A percentile compares a stretch with the other conserved stretches of the same genome.
These are phyloP conservation scores for Gymnopithys bicolor DNA, from an alignment of 2,797 vertebrate species.

Conservation along the genomic window DNA sequence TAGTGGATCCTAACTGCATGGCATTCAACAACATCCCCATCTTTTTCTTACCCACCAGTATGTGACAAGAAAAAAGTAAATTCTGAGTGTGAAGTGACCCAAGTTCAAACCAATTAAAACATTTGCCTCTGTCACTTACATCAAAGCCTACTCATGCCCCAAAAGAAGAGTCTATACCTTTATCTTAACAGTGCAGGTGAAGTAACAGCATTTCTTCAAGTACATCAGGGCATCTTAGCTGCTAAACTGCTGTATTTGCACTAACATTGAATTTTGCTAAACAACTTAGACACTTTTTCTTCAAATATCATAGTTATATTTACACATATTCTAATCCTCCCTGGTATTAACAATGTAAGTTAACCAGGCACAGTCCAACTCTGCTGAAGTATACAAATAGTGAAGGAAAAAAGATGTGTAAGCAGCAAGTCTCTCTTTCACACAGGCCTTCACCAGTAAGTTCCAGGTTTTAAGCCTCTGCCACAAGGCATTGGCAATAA, in stretches of 20 bases:
- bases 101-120: neutral
- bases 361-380: neutral
- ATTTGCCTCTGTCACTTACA: neutral
- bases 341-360: neutral
- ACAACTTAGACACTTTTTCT: neutral
- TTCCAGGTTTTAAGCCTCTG: neutral
- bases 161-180: neutral
- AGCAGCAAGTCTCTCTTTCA: neutral
- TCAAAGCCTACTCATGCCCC: neutral
- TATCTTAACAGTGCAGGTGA: neutral
- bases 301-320: neutral
- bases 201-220: neutral
- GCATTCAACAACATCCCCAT: neutral
- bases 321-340: neutral
- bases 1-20: neutral
- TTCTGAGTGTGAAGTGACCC: neutral
- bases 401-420: neutral
- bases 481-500: neutral
- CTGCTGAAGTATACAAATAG: neutral
- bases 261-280: neutral
- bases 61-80: neutral
- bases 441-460: neutral
- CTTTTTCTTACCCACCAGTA: neutral
- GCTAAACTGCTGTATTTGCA: neutral
- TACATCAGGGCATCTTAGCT: neutral